Evolutionary conservation across 1,140 invertebrate genomes (phyloP).

Genomic region (Colletes latitarsis): DNA sequence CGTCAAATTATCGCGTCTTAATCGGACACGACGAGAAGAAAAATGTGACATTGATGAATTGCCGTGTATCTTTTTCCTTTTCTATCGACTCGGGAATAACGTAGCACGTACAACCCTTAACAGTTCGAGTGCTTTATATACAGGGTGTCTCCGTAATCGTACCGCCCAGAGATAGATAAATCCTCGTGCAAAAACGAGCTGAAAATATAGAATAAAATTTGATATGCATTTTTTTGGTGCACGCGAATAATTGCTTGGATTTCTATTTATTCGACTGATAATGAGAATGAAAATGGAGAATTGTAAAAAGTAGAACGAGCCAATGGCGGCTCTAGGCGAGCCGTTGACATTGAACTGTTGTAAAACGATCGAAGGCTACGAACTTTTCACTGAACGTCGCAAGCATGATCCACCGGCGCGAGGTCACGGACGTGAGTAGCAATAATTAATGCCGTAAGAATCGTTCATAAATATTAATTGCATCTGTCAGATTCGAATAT

Average conservation of each 20-base stretch:
- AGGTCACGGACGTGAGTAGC: background rate
- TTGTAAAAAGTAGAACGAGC: too few species aligned
- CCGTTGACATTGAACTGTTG: slow-evolving; percentile 4
- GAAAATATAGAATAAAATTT: too few species aligned
- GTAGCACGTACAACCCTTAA: slow-evolving; percentile 17
- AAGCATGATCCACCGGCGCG: slow-evolving; percentile 2
- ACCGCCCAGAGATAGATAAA: too few species aligned
- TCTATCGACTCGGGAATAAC: background rate
- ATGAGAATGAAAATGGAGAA: too few species aligned
- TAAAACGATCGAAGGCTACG: slow-evolving; percentile 1
- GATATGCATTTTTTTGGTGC: too few species aligned
- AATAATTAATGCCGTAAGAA: slow-evolving; percentile 27
- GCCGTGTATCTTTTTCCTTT: background rate
- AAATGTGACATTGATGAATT: slow-evolving; percentile 11
- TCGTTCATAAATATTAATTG: slow-evolving; percentile 49
- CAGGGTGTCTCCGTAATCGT: too few species aligned
- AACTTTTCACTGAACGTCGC: background rate
- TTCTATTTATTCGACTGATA: too few species aligned
- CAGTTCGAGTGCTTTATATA: background rate
- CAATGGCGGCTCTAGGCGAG: background rate
- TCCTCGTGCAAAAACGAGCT: too few species aligned
- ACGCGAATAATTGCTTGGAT: too few species aligned
- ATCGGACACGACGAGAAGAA: background rate
- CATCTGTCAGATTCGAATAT: slow-evolving; percentile 16
- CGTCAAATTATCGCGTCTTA: slow-evolving; percentile 7